A percentile compares a stretch with the other conserved stretches of the same genome.
Conservation (phyloP, 2,888 invertebrate species). For the Ormyrus labotus region DNA sequence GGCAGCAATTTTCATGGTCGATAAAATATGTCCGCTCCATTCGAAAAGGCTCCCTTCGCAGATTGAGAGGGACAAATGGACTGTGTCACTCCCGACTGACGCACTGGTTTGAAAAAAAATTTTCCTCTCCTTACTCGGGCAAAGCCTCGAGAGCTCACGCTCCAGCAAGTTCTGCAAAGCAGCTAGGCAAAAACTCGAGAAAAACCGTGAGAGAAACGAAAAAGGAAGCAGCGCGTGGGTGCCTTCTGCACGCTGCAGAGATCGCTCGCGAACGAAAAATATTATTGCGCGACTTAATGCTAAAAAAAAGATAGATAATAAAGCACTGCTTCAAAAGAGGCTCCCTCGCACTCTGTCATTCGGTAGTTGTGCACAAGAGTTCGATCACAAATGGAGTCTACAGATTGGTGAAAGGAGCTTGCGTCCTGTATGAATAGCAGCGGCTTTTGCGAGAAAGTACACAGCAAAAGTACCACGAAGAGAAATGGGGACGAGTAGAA, state of each 20-base stretch:
- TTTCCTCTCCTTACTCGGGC: neutral
- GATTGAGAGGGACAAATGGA: slow-evolving; percentile 43
- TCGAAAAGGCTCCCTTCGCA: slow-evolving; percentile 20
- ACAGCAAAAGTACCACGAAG: slow-evolving; percentile 18
- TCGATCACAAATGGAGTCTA: slow-evolving; percentile 52
- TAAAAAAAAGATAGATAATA: slow-evolving; percentile 39
- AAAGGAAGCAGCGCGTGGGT: neutral
- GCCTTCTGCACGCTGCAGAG: neutral
- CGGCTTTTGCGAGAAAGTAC: neutral
- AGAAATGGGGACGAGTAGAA: slow-evolving; percentile 54
- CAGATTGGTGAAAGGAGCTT: slow-evolving; percentile 62
- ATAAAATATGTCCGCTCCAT: slow-evolving; percentile 48
- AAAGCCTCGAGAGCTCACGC: slow-evolving; percentile 16
- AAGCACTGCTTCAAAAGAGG: neutral
- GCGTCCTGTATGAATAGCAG: slow-evolving; percentile 35
- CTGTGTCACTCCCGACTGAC: slow-evolving; percentile 35
- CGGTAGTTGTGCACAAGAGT: neutral
- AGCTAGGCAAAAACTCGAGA: neutral
- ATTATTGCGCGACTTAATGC: neutral
- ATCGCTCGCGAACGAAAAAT: neutral
- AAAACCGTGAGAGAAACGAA: neutral
- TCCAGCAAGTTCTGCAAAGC: neutral
- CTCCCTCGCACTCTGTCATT: slow-evolving; percentile 14
- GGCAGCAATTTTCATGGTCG: slow-evolving; percentile 43
- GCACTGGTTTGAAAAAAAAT: slow-evolving; percentile 25